Conservation (phyloP, 2,888 invertebrate genomes). For the Eupithecia subfuscata region DNA sequence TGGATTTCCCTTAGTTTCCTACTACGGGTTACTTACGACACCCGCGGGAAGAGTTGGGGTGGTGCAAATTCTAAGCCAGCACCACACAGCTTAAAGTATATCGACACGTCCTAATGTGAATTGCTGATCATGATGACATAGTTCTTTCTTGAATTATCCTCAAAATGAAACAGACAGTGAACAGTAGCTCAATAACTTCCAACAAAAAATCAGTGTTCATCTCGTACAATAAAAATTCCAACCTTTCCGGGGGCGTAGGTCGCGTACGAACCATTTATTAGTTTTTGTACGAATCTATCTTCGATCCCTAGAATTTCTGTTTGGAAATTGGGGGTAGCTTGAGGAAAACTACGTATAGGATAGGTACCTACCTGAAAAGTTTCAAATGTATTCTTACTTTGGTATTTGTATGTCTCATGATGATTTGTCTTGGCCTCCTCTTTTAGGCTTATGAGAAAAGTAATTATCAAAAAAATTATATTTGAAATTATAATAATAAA, state of each 20-base stretch:
- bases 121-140: background rate
- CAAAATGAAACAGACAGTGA: conserved; percentile 12
- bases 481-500: no score
- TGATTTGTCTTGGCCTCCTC: no score
- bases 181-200: conserved; percentile 53
- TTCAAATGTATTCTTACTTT: no score
- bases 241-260: conserved; percentile 21
- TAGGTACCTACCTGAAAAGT: background rate
- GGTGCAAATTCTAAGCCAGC: no score
- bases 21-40: no score
- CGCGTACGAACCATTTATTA: conserved; percentile 32
- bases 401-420: no score
- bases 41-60: no score
- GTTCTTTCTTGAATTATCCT: background rate
- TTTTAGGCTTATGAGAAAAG: no score
- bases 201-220: conserved; percentile 50
- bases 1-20: no score
- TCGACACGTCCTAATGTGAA: no score
- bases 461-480: no score
- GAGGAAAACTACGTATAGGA: background rate
- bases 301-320: conserved; percentile 15
- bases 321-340: conserved; percentile 6
- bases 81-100: no score
- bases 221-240: conserved; percentile 38
- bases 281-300: conserved; percentile 28